These are phyloP conservation scores for Rhegmatorhina hoffmannsi DNA, from an alignment of 2,113 vertebrate genomes.

Conservation along the genomic window DNA sequence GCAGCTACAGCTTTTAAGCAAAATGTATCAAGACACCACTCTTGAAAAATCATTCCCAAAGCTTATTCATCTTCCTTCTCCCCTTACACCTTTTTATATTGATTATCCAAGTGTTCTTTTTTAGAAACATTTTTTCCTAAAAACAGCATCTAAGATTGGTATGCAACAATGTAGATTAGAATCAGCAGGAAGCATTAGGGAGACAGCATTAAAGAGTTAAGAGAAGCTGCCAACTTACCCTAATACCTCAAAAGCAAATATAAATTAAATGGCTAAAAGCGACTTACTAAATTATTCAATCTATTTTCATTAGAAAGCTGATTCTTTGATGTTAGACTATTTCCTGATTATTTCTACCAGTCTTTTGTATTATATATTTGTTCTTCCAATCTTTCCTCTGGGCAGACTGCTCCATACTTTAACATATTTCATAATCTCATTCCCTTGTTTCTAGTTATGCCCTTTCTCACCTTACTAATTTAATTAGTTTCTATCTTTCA, in stretches of 20 bases:
- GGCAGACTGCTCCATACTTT: neutral
- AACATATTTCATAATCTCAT: neutral
- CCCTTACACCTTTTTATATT: neutral
- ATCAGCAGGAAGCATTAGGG: neutral
- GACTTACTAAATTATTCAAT: slow-evolving; percentile 12
- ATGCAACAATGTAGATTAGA: neutral
- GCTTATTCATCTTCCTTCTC: neutral
- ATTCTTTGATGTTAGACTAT: slow-evolving; percentile 21
- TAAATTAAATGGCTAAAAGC: slow-evolving; percentile 12
- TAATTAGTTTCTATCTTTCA: slow-evolving; percentile 11
- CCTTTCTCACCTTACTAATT: neutral
- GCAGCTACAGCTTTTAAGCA: neutral
- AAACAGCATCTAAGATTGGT: neutral
- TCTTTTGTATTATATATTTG: neutral
- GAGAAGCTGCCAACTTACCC: slow-evolving; percentile 6
- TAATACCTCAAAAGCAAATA: slow-evolving; percentile 36
- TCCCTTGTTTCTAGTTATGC: slow-evolving; percentile 1
- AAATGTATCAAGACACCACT: neutral
- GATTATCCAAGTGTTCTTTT: neutral
- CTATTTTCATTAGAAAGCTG: slow-evolving; percentile 18
- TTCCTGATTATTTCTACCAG: neutral
- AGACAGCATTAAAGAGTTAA: slow-evolving; percentile 7
- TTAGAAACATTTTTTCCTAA: neutral
- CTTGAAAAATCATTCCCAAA: neutral
- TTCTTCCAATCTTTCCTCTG: slow-evolving; percentile 8